Conservation (phyloP, 1,140 invertebrate genomes). For the Drosophila obscura region DNA sequence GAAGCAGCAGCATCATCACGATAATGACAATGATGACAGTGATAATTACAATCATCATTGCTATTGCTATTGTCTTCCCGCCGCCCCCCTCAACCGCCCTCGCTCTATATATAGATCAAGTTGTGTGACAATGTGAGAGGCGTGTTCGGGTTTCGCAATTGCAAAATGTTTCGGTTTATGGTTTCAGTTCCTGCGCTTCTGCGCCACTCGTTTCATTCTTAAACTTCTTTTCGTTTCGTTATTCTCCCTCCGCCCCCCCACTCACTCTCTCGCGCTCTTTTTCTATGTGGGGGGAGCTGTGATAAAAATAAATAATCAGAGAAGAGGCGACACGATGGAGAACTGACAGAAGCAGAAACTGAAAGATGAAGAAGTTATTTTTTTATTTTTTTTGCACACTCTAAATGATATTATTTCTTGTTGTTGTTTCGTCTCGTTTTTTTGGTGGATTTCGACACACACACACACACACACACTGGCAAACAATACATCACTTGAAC, state of each 20-base stretch:
- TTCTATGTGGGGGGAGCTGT: constrained; percentile 19
- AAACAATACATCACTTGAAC: constrained; percentile 67
- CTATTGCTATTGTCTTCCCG: constrained; percentile 3
- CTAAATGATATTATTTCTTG: constrained; percentile 37
- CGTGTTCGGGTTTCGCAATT: constrained; percentile 77
- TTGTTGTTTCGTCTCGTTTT: constrained; percentile 5
- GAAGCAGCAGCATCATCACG: constrained; percentile 8
- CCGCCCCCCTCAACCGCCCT: neutral
- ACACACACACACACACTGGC: neutral
- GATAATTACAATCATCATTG: constrained; percentile 60
- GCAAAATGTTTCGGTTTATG: constrained; percentile 59
- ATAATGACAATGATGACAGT: constrained; percentile 49
- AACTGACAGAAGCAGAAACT: constrained; percentile 22
- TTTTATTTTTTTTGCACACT: constrained; percentile 38
- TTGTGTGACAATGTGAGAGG: constrained; percentile 70
- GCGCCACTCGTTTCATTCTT: constrained; percentile 6
- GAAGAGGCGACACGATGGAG: neutral
- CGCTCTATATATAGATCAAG: constrained; percentile 57
- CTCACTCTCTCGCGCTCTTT: neutral
- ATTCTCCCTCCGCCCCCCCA: neutral
- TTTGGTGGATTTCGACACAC: constrained; percentile 16
- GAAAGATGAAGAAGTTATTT: constrained; percentile 23
- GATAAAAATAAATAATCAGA: constrained; percentile 50
- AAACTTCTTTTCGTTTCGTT: constrained; percentile 21
- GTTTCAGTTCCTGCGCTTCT: constrained; percentile 30